A percentile compares a stretch with the other conserved stretches of the same genome.
Evolutionary conservation across 2,888 invertebrate genomes (phyloP).

Genomic region (Heteromurus nitidus): DNA sequence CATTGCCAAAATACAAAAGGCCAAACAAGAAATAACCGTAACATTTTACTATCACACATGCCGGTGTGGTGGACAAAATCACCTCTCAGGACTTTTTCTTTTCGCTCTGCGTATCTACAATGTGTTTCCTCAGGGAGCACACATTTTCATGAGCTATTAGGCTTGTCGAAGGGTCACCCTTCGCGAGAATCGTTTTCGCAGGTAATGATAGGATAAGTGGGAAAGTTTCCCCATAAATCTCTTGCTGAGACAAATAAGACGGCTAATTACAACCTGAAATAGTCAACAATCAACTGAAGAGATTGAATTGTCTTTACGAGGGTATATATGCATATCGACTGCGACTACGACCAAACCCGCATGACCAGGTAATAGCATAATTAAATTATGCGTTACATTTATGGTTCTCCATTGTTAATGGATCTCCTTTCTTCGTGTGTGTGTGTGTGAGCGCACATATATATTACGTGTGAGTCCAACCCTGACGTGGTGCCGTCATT

Average conservation of each 20-base stretch:
- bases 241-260: slow-evolving; percentile 51
- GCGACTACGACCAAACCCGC: slow-evolving; percentile 47
- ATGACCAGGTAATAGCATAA: slow-evolving; percentile 46
- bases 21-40: slow-evolving; percentile 18
- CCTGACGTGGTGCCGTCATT: slow-evolving; percentile 29
- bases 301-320: slow-evolving; percentile 34
- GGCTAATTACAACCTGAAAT: slow-evolving; percentile 52
- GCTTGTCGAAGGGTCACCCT: slow-evolving; percentile 30
- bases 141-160: background rate
- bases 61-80: too few species aligned
- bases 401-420: slow-evolving; percentile 51
- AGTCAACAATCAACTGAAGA: slow-evolving; percentile 23
- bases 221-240: slow-evolving; percentile 52
- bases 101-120: too few species aligned
- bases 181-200: slow-evolving; percentile 34
- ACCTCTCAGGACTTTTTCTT: too few species aligned
- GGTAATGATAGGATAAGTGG: slow-evolving; percentile 45
- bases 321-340: too few species aligned
- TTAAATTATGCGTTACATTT: slow-evolving; percentile 58
- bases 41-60: too few species aligned
- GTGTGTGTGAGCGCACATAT: slow-evolving; percentile 20
- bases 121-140: background rate
- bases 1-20: slow-evolving; percentile 9
- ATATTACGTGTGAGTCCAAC: slow-evolving; percentile 29
- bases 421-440: slow-evolving; percentile 41